A percentile compares a stretch with the other conserved stretches of the same genome.
These are phyloP conservation scores for Microtus montanus DNA, from an alignment of 2,113 vertebrate genomes.

Conservation along the genomic window DNA sequence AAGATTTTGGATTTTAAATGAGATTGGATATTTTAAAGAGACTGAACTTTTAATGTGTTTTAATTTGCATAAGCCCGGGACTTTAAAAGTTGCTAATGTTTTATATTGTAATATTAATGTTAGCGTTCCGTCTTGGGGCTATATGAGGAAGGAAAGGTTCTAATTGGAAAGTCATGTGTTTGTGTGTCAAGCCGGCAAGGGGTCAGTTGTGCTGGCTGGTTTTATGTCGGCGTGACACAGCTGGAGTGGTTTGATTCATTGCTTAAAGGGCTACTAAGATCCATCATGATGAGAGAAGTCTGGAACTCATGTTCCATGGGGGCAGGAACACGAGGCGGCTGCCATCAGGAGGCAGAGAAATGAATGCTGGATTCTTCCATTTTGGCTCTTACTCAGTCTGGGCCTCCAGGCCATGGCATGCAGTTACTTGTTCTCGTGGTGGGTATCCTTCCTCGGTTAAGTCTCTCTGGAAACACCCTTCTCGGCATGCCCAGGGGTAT, in stretches of 20 bases:
- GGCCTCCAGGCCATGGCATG: background rate
- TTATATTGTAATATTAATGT: background rate
- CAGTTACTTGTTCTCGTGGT: background rate
- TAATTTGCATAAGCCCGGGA: background rate
- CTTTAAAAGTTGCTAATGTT: background rate
- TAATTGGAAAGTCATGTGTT: background rate
- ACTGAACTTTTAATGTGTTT: background rate
- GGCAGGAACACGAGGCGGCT: no score
- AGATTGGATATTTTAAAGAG: background rate
- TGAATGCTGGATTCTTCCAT: background rate
- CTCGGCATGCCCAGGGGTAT: background rate
- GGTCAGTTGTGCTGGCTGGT: background rate
- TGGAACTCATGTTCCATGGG: background rate
- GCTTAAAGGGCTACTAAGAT: background rate
- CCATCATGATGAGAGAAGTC: no score
- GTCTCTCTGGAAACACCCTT: background rate
- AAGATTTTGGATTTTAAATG: background rate
- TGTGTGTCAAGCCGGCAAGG: background rate
- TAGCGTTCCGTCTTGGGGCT: background rate
- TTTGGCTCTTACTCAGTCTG: background rate
- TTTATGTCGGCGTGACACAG: background rate
- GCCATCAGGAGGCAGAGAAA: background rate
- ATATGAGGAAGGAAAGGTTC: background rate
- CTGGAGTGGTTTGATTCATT: background rate
- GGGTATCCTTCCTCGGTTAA: background rate